phyloP scores from a whole-genome alignment of 1,140 invertebrate species.

The Chironomus striatipennis region DNA sequence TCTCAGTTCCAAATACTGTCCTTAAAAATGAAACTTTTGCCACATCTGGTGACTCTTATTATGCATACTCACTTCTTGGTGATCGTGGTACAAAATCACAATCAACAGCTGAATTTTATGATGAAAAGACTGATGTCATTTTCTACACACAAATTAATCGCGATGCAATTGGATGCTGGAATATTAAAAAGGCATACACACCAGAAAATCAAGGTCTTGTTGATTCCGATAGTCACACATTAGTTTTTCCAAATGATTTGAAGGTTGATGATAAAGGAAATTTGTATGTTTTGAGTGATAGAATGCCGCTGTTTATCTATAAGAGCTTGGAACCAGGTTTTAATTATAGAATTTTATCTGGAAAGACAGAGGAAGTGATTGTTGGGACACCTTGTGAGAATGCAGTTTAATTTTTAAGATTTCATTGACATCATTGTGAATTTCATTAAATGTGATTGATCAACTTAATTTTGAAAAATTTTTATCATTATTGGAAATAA shows the following conservation, averaged over 20 bases:
- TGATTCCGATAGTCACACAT: slow-evolving; percentile 49
- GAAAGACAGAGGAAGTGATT: slow-evolving; percentile 48
- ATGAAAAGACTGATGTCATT: slow-evolving; percentile 57
- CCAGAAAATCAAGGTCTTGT: slow-evolving; percentile 57
- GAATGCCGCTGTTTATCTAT: slow-evolving; percentile 53
- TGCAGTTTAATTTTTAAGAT: too few species aligned
- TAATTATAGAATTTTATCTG: slow-evolving; percentile 56
- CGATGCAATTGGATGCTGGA: slow-evolving; percentile 58
- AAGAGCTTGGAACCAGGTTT: slow-evolving; percentile 45
- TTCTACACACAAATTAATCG: slow-evolving; percentile 65
- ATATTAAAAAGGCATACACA: slow-evolving; percentile 51
- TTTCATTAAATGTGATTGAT: too few species aligned
- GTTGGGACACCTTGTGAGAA: slow-evolving; percentile 45
- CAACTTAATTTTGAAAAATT: too few species aligned
- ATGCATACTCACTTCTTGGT: slow-evolving; percentile 60
- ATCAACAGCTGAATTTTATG: slow-evolving; percentile 61
- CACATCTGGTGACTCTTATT: slow-evolving; percentile 48
- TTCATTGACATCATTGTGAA: too few species aligned
- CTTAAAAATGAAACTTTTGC: slow-evolving; percentile 57
- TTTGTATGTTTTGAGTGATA: slow-evolving; percentile 59
- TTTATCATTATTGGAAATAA: too few species aligned
- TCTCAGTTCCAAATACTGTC: slow-evolving; percentile 58
- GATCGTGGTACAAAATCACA: slow-evolving; percentile 61
- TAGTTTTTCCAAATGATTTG: slow-evolving; percentile 62
- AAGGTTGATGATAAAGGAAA: slow-evolving; percentile 50